These are phyloP conservation scores for Calyptomena viridis DNA, from an alignment of 2,113 vertebrate genomes.

Conservation along the genomic window DNA sequence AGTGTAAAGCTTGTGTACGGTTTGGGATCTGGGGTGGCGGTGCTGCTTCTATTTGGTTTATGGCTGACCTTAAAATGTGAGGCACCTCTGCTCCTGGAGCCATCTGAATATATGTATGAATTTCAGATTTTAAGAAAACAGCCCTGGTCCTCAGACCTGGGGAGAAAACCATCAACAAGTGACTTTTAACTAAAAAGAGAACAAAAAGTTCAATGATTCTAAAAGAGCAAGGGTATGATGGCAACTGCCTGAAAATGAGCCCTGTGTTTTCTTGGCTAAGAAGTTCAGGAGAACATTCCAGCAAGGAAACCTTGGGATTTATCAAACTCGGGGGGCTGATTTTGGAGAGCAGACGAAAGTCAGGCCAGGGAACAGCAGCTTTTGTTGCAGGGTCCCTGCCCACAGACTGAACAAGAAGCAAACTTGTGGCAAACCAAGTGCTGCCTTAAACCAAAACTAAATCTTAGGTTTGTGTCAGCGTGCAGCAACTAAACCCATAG, in stretches of 20 bases:
- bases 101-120: not conserved
- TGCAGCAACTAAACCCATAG: not conserved
- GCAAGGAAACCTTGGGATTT: accelerated
- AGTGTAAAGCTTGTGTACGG: not conserved
- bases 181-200: not conserved
- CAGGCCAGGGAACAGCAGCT: not conserved
- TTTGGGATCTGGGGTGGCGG: not conserved
- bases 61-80: not conserved
- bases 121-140: not conserved
- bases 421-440: not conserved
- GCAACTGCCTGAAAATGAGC: not conserved
- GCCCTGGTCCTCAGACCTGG: not conserved
- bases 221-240: not conserved
- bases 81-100: not conserved
- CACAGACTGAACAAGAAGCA: accelerated
- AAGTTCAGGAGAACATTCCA: not conserved
- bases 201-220: not conserved
- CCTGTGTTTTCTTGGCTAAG: not conserved
- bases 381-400: not conserved
- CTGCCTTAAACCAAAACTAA: not conserved
- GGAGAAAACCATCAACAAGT: not conserved
- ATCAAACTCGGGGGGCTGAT: accelerated
- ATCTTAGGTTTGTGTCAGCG: not conserved
- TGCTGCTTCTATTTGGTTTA: not conserved
- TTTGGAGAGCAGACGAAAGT: not conserved